These are phyloP conservation scores for Xylocampa areola DNA, from an alignment of 2,888 invertebrate genomes.

Conservation along the genomic window DNA sequence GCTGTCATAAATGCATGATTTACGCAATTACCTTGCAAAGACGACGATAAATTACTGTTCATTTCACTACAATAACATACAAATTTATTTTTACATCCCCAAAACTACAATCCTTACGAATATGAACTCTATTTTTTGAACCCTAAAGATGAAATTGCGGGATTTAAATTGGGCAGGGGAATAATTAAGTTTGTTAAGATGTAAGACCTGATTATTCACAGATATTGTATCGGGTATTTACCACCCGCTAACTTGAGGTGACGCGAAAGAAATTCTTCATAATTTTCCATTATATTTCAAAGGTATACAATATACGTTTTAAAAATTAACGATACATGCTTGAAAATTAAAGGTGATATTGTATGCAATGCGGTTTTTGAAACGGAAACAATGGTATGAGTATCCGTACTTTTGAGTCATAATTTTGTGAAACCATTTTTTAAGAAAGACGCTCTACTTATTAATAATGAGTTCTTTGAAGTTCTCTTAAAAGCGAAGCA, in stretches of 20 bases:
- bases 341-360: conserved; percentile 51
- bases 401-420: conserved; percentile 9
- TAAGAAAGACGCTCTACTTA: no score
- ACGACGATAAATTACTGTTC: conserved; percentile 87
- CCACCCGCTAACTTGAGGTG: conserved; percentile 87
- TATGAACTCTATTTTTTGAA: conserved; percentile 59
- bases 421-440: conserved; percentile 10
- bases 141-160: conserved; percentile 29
- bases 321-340: conserved; percentile 54
- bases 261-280: conserved; percentile 75
- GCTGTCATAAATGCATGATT: conserved; percentile 89
- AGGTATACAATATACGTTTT: conserved; percentile 57
- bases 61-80: conserved; percentile 76
- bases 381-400: conserved; percentile 45
- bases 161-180: conserved; percentile 15
- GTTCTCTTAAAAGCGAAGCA: no score
- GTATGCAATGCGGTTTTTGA: conserved; percentile 47
- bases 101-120: conserved; percentile 32
- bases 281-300: conserved; percentile 64
- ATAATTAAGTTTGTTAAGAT: conserved; percentile 60
- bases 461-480: no score
- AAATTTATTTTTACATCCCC: conserved; percentile 53
- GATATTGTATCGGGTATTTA: conserved; percentile 82
- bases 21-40: conserved; percentile 87
- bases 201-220: conserved; percentile 84